A percentile compares a stretch with the other conserved stretches of the same genome.
These are phyloP conservation scores for Tribolium freemani DNA, from an alignment of 2,888 invertebrate species.

Conservation along the genomic window DNA sequence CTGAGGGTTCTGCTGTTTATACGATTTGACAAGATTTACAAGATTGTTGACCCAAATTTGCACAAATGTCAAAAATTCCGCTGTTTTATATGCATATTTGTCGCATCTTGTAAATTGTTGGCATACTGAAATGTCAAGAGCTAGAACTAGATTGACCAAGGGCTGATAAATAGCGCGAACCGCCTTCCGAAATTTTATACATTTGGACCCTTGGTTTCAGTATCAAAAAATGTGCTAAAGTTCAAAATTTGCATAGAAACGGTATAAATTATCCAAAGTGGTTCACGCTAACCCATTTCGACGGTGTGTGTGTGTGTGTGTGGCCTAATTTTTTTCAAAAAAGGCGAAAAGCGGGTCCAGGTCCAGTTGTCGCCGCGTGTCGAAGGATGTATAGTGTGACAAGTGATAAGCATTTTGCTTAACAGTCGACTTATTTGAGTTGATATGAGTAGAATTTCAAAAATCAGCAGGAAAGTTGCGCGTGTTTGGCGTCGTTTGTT, in stretches of 20 bases:
- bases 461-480: constrained; percentile 2
- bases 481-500: background rate
- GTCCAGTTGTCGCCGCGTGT: background rate
- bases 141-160: background rate
- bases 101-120: constrained; percentile 10
- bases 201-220: background rate
- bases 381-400: constrained; percentile 10
- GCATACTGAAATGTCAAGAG: constrained; percentile 19
- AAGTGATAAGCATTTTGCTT: constrained; percentile 14
- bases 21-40: background rate
- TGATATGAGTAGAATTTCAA: constrained; percentile 4
- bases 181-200: background rate
- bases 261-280: constrained; percentile 1
- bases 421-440: constrained; percentile 1
- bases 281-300: background rate
- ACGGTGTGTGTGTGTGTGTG: no score
- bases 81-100: constrained; percentile 9
- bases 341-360: background rate
- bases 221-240: background rate
- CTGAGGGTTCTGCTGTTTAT: background rate
- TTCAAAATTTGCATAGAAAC: constrained; percentile 17
- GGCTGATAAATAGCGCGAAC: background rate
- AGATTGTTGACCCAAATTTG: constrained; percentile 23
- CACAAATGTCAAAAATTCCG: constrained; percentile 18
- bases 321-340: background rate